These are phyloP conservation scores for Pogona vitticeps DNA, from an alignment of 2,113 vertebrate genomes.

Conservation along the genomic window DNA sequence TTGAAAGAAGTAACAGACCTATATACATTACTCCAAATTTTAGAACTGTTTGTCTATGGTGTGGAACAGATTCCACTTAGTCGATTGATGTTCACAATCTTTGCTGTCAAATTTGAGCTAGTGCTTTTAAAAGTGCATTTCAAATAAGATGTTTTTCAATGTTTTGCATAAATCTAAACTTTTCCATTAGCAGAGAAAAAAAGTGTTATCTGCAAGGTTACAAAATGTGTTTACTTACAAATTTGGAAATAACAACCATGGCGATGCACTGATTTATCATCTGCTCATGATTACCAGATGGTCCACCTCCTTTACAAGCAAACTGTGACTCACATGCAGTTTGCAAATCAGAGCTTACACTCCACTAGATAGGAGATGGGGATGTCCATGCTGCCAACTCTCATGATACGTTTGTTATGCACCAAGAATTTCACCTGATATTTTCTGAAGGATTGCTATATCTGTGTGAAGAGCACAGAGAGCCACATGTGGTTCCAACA, in stretches of 20 bases:
- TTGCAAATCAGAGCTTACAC: conserved; percentile 57
- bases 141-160: conserved; percentile 37
- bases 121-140: conserved; percentile 48
- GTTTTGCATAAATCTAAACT: conserved; percentile 67
- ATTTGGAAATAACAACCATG: conserved; percentile 79
- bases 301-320: conserved; percentile 68
- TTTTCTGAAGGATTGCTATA: conserved; percentile 30
- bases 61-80: not conserved
- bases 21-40: not conserved
- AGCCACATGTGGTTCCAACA: not conserved
- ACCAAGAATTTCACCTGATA: not conserved
- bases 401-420: conserved; percentile 44
- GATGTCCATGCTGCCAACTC: conserved; percentile 52
- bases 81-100: conserved; percentile 3
- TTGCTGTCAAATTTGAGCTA: conserved; percentile 23
- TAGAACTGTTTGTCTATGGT: not conserved
- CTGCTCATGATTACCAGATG: conserved; percentile 85
- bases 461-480: no score
- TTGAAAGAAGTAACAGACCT: not conserved
- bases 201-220: conserved; percentile 67
- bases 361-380: conserved; percentile 60
- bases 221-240: conserved; percentile 83
- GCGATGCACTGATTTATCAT: conserved; percentile 79
- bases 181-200: conserved; percentile 57
- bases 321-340: conserved; percentile 75